These are phyloP conservation scores for Neotragus pygmaeus DNA, from an alignment of 2,113 vertebrate genomes.

Conservation along the genomic window DNA sequence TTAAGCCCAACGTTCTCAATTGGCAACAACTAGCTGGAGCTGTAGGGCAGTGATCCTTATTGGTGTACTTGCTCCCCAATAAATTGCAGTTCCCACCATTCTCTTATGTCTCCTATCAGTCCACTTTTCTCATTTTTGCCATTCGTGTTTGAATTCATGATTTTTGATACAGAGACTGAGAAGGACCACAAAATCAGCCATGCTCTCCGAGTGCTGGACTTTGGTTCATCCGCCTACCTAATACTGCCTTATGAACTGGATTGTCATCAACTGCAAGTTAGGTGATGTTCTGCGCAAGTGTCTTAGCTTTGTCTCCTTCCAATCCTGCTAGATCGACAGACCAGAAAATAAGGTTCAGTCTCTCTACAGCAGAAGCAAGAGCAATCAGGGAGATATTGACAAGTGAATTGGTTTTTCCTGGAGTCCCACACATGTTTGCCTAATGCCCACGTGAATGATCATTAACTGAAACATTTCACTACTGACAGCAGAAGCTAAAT, in stretches of 20 bases:
- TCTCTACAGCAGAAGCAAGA: background rate
- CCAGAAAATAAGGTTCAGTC: background rate
- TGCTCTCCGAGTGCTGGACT: background rate
- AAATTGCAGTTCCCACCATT: background rate
- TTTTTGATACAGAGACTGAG: background rate
- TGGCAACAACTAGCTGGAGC: background rate
- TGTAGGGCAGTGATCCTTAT: too few species aligned
- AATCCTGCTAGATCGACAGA: background rate
- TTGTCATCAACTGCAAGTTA: background rate
- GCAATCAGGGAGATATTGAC: background rate
- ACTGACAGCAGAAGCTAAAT: slow-evolving; percentile 26
- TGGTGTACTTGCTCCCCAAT: background rate
- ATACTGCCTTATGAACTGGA: background rate
- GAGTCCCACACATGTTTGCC: background rate
- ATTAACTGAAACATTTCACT: slow-evolving; percentile 27
- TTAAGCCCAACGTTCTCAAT: background rate
- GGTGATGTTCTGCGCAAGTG: background rate
- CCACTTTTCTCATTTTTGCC: background rate
- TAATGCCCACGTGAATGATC: background rate
- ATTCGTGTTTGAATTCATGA: background rate
- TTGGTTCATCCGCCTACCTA: background rate
- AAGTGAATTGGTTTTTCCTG: slow-evolving; percentile 25
- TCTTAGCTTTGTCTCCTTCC: background rate
- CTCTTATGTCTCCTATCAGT: background rate
- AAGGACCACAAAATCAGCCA: background rate